Percentiles rank a stretch among this genome's conserved stretches.
phyloP scores from a whole-genome alignment of 2,113 vertebrate species.

The Solea senegalensis region DNA sequence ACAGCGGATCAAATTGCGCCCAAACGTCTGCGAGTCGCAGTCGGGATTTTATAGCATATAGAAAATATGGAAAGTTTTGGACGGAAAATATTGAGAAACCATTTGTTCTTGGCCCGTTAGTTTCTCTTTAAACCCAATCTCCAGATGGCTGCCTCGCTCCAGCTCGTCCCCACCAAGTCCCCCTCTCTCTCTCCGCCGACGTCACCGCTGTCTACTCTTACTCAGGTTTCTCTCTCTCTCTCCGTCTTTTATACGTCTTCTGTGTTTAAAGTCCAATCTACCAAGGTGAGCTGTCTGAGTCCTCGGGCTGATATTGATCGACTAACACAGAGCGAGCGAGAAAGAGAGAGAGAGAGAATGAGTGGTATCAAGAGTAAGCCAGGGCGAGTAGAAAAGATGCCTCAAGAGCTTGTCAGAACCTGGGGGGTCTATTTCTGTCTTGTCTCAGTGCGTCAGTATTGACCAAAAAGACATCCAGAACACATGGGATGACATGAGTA shows the following conservation, averaged over 20 bases:
- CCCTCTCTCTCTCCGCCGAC: constrained; percentile 12
- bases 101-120: constrained; percentile 21
- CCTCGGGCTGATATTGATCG: constrained; percentile 73
- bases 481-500: constrained; percentile 41
- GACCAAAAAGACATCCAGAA: constrained; percentile 35
- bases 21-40: constrained; percentile 24
- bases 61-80: constrained; percentile 27
- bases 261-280: constrained; percentile 66
- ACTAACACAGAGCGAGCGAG: constrained; percentile 43
- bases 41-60: constrained; percentile 29
- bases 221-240: constrained; percentile 18
- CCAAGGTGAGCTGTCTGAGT: constrained; percentile 56
- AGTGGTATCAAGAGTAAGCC: constrained; percentile 25
- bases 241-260: constrained; percentile 33
- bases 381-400: constrained; percentile 30
- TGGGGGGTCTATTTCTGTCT: constrained; percentile 68
- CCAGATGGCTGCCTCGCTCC: constrained; percentile 9
- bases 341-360: constrained; percentile 14
- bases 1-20: constrained; percentile 24
- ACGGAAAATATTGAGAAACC: constrained; percentile 41
- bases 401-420: constrained; percentile 59
- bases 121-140: constrained; percentile 29
- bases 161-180: not conserved
- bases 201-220: constrained; percentile 26
- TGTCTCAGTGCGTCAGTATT: constrained; percentile 58